Evolutionary conservation across 2,888 invertebrate genomes (phyloP).

Genomic region (Drosophila cracens): DNA sequence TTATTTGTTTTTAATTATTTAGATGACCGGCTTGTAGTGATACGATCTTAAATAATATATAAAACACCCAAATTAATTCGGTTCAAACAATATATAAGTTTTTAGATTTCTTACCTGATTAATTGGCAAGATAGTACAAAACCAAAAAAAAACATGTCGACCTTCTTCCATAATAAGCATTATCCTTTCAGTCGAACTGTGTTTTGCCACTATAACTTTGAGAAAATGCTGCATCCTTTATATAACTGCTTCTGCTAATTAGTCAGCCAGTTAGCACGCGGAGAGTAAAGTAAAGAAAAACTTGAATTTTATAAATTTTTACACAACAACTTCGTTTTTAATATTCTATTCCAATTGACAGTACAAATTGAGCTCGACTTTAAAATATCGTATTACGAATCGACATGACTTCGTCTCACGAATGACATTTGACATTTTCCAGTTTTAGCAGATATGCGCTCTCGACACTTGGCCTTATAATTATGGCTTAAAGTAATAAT

Average conservation of each 20-base stretch:
- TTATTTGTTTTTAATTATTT: background rate
- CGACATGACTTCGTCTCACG: constrained; percentile 13
- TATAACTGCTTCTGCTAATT: background rate
- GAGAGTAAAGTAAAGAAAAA: background rate
- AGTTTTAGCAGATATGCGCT: constrained; percentile 22
- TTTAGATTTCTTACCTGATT: background rate
- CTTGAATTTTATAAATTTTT: constrained; percentile 18
- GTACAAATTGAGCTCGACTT: constrained; percentile 55
- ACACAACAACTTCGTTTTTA: constrained; percentile 46
- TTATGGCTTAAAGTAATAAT: background rate
- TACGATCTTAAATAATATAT: background rate
- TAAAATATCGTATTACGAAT: constrained; percentile 43
- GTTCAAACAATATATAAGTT: background rate
- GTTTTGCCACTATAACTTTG: background rate
- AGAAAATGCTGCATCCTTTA: background rate
- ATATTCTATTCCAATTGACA: constrained; percentile 52
- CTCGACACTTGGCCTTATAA: constrained; percentile 24
- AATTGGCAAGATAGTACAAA: background rate
- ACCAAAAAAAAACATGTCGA: background rate
- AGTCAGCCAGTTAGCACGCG: background rate
- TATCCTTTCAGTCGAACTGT: background rate
- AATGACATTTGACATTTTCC: constrained; percentile 13
- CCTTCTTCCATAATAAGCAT: background rate
- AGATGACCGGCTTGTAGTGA: background rate
- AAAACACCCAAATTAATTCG: background rate